Evolutionary conservation across 2,113 vertebrate species (phyloP), one percentile per base, ranked within the genome.

Genomic region (Psilopsiagon aymara): DNA sequence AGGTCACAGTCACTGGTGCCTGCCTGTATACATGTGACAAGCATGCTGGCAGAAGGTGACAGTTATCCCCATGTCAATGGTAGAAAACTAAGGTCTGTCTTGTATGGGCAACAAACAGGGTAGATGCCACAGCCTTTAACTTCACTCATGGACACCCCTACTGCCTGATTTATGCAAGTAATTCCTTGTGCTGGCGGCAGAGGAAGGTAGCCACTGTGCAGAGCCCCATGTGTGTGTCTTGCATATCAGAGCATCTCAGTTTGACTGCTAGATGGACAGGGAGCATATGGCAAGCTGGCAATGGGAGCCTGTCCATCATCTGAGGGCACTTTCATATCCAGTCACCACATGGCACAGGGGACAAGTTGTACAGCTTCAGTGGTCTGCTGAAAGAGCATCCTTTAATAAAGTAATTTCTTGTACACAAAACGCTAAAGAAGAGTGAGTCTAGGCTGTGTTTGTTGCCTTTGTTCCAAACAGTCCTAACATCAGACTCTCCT

Each of bases 141-240:
- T 20, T 73, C 66, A 14, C 11, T 31, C 19, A 3, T 5, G 11
- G 49, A 29, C 25, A 17, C 7, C 10, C 55, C 25, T 29, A 3
- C 37, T 17, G 25, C 53, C 33, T n/a, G 39, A 9, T 8, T 46
- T 52, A 5, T 76, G 63, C 52, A 57, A 66, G 63, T 6, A 27
- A 12, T 10, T 70, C 39, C n/a, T 0, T 0, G 1, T 24, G 74
- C 77, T 82, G 86, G 64, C 62, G 82, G 69, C 64, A 28, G 19
- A 41, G 82, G 47, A 60, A 23, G 75, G 67, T 67, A 77, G 75
- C 21, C 0, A 0, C 43, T 28, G 67, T 20, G 35, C 52, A 43
- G 33, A 27, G 53, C 3, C 27, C 73, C 43, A 13, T 0, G 0
- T 1, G 1, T 1, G 4, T 43, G 27, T 15, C 23, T 53, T 49